Base-by-base conservation (phyloP, 2,797 vertebrate species). In the Gymnoscopelus braueri region DNA sequence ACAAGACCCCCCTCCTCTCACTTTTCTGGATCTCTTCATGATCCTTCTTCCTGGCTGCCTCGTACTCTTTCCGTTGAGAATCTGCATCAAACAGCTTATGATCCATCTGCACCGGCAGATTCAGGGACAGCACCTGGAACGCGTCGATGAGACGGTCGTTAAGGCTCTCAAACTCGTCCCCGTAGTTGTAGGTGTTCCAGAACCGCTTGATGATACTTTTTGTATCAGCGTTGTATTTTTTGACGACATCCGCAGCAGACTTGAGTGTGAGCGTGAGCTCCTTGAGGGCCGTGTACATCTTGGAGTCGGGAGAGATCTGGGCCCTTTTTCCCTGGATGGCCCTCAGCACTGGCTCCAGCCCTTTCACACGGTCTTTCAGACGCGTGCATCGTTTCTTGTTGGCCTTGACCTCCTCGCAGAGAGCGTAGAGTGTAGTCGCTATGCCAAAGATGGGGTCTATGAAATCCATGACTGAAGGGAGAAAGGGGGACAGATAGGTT, bases 91-190 rank as follows among this genome's bases (percentile, higher is more conserved):
- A n/a, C n/a, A n/a, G n/a, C n/a, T n/a, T n/a, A n/a, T n/a, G n/a
- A n/a, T n/a, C n/a, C n/a, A n/a, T n/a, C n/a, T n/a, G n/a, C n/a
- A n/a, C n/a, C n/a, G n/a, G n/a, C n/a, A n/a, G n/a, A n/a, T n/a
- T n/a, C n/a, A n/a, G n/a, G n/a, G n/a, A n/a, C n/a, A n/a, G n/a
- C n/a, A n/a, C n/a, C n/a, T n/a, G n/a, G n/a, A n/a, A n/a, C n/a
- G n/a, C n/a, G n/a, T n/a, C n/a, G n/a, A n/a, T n/a, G n/a, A n/a
- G n/a, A n/a, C n/a, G n/a, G n/a, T n/a, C n/a, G n/a, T n/a, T n/a
- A n/a, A n/a, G n/a, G n/a, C n/a, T n/a, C n/a, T n/a, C n/a, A n/a
- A 98, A 97, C 74, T 95, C 89, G 1, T 95, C 95, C 0, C 81
- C 76, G 0, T 91, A 61, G 19, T 74, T 72, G 8, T 32, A 71